Conservation (phyloP, 53 echinoderm and acorn worm species). For the Apostichopus leukothele region DNA sequence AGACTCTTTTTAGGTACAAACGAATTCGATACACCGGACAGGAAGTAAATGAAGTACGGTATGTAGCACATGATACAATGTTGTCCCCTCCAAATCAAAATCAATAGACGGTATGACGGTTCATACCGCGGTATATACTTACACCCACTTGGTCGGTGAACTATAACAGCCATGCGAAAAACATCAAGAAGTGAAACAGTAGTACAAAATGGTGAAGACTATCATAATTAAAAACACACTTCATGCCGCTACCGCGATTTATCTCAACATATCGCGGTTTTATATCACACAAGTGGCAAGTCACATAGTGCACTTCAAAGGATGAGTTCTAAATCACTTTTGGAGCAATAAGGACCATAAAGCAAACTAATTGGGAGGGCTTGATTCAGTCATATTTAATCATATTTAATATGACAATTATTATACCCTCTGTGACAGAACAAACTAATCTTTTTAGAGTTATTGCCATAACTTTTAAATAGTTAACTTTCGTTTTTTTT, state of each 20-base stretch:
- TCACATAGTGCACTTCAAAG: conserved; percentile 36
- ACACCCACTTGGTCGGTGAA: conserved; percentile 69
- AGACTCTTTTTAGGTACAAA: too few species aligned
- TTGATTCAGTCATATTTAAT: too few species aligned
- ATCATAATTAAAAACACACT: not conserved
- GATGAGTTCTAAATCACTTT: conserved; percentile 32
- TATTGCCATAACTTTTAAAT: too few species aligned
- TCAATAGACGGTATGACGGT: not conserved
- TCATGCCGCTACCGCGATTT: conserved; percentile 46
- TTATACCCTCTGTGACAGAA: too few species aligned
- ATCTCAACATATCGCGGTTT: not conserved
- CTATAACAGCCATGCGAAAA: conserved; percentile 65
- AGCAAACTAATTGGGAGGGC: too few species aligned
- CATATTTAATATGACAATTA: too few species aligned
- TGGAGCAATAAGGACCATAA: not conserved
- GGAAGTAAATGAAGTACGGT: conserved; percentile 19
- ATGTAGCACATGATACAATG: not conserved
- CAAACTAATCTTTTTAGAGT: too few species aligned
- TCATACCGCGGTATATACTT: conserved; percentile 48
- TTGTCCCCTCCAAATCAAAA: not conserved
- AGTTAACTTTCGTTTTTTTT: too few species aligned
- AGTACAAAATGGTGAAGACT: conserved; percentile 44
- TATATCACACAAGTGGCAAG: conserved; percentile 4
- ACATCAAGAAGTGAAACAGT: conserved; percentile 64
- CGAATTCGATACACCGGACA: not conserved